Conservation (phyloP, 2,797 vertebrate species). For the Cichlasoma orientale region DNA sequence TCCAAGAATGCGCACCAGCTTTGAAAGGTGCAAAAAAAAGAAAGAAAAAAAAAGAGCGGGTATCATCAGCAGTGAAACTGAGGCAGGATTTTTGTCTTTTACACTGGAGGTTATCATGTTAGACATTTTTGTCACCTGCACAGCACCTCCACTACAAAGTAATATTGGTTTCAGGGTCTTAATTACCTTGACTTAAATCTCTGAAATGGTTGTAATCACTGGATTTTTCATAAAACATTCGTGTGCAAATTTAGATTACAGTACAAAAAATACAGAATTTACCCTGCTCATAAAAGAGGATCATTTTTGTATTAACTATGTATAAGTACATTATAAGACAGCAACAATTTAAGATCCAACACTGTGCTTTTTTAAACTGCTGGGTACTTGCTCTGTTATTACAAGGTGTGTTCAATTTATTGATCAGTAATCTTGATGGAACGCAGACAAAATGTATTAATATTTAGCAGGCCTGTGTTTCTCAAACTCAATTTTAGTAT, state of each 20-base stretch:
- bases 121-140: not conserved
- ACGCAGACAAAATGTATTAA: not conserved
- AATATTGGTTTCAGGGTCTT: constrained; percentile 8
- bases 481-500: not conserved
- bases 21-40: too few species aligned
- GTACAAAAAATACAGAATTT: too few species aligned
- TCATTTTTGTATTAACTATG: too few species aligned
- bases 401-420: not conserved
- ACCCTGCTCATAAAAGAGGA: too few species aligned
- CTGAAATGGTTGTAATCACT: not conserved
- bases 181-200: constrained; percentile 13
- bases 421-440: not conserved
- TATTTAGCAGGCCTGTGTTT: not conserved
- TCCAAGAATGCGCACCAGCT: too few species aligned
- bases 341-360: too few species aligned
- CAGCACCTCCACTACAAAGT: not conserved
- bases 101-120: not conserved
- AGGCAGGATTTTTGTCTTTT: constrained; percentile 1
- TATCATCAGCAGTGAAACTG: not conserved
- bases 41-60: not conserved
- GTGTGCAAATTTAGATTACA: too few species aligned
- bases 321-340: too few species aligned
- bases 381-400: not conserved
- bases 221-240: too few species aligned
- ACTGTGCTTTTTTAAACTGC: not conserved